Base-by-base conservation (phyloP, 1,140 invertebrate genomes). In the Megalopta genalis region DNA sequence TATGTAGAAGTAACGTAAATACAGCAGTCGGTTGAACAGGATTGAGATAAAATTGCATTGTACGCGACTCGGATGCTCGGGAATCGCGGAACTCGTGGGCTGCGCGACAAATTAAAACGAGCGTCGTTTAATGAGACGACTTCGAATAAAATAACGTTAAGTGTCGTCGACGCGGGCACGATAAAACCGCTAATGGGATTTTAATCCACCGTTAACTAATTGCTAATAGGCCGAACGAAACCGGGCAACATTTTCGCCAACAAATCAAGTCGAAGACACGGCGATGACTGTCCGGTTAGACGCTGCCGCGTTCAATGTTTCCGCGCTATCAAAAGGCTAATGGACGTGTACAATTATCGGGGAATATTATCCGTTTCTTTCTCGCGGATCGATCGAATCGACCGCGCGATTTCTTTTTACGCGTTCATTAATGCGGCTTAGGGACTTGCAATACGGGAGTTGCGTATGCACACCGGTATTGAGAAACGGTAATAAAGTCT, bases 171-270 rank as follows among this genome's bases (percentile, higher is more conserved):
- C 72, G 71, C 68, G 63, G 52, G 62, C 12, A 32, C 68, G 86
- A 89, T 89, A 88, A 46, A 88, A 76, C 69, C 64, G 77, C 72
- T 86, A 88, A 88, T 89, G 87, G 87, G 79, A 73, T 86, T 89
- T 88, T 84, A 87, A 86, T 85, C 68, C 73, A 21, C 39, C 66
- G 52, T 60, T 79, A 84, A 80, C 80, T 87, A 88, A 88, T 88
- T 88, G 85, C 86, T 82, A 87, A 81, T 85, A 70, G 80, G 63
- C 25, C 7, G 54, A 57, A 27, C 23, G 39, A 46, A 54, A 65
- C 39, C 39, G 49, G 21, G 37, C 39, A 46, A 68, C 25, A 57
- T 76, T 76, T 65, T 63, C 37, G 39, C 60, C 57, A 71, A 81
- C 67, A 83, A 83, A 83, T 86, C 82, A 86, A 80, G 21, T 64